Percentiles rank a stretch among this genome's conserved stretches.
Conservation (phyloP, 1,140 invertebrate species). For the Cataglyphis hispanica region DNA sequence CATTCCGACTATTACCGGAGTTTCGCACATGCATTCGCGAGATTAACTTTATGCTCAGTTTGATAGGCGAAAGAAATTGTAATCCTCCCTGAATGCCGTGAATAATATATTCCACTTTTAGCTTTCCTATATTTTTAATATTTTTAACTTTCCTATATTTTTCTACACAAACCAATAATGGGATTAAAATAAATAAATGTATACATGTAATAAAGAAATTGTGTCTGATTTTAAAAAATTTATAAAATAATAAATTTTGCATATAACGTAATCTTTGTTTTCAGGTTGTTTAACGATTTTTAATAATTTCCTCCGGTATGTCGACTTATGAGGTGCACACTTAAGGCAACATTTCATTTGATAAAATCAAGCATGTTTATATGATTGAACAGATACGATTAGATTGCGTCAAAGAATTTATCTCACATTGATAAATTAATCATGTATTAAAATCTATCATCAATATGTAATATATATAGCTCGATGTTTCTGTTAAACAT, state of each 20-base stretch:
- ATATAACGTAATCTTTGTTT: background rate
- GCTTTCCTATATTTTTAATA: background rate
- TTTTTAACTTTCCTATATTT: background rate
- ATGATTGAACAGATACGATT: background rate
- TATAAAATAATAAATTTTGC: background rate
- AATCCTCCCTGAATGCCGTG: conserved; percentile 28
- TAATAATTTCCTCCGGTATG: background rate
- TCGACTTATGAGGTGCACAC: background rate
- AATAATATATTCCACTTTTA: conserved; percentile 63
- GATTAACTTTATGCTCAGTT: conserved; percentile 61
- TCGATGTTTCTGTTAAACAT: conserved; percentile 2
- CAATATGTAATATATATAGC: background rate
- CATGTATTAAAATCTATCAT: background rate
- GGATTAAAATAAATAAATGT: background rate
- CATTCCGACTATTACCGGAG: conserved; percentile 52
- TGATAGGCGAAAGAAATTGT: conserved; percentile 56
- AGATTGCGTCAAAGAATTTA: background rate
- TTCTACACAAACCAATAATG: background rate
- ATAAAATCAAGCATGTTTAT: conserved; percentile 22
- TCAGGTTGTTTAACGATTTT: background rate
- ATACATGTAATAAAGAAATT: background rate
- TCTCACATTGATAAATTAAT: conserved; percentile 25
- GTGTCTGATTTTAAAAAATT: background rate
- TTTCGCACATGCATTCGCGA: conserved; percentile 56
- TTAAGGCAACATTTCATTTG: background rate